These are phyloP conservation scores for Agriopis marginaria DNA, from an alignment of 2,888 invertebrate species.

Conservation along the genomic window DNA sequence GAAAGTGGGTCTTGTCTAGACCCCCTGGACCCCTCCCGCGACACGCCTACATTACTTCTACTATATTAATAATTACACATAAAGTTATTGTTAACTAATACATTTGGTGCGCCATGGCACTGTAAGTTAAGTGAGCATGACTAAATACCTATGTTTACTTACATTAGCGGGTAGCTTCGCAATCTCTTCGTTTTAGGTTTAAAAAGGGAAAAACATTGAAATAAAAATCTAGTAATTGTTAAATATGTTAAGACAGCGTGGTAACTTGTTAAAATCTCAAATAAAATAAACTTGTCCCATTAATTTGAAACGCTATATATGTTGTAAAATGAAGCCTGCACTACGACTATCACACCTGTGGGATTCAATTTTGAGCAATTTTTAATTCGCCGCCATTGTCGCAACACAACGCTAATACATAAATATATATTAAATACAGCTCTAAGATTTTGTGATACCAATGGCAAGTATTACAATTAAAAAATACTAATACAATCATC, in stretches of 20 bases:
- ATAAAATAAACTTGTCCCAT: slow-evolving; percentile 20
- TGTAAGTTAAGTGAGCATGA: slow-evolving; percentile 44
- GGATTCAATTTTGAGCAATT: slow-evolving; percentile 43
- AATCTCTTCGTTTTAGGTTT: slow-evolving; percentile 9
- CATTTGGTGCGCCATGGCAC: slow-evolving; percentile 46
- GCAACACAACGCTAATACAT: slow-evolving; percentile 10
- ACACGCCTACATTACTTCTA: slow-evolving; percentile 9
- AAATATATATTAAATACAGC: slow-evolving; percentile 22
- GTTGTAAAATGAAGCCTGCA: slow-evolving; percentile 37
- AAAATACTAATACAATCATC: slow-evolving; percentile 41
- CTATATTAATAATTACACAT: slow-evolving; percentile 22
- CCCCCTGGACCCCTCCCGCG: not conserved
- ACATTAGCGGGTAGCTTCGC: slow-evolving; percentile 19
- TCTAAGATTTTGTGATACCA: slow-evolving; percentile 66
- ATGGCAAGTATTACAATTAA: slow-evolving; percentile 66
- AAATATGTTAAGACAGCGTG: slow-evolving; percentile 20
- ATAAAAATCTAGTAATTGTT: not conserved
- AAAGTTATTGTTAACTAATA: slow-evolving; percentile 30
- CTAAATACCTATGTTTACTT: slow-evolving; percentile 29
- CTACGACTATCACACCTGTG: slow-evolving; percentile 59
- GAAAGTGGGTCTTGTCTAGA: too few species aligned
- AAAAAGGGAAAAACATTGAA: not conserved
- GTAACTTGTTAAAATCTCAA: slow-evolving; percentile 35
- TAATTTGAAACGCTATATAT: slow-evolving; percentile 9
- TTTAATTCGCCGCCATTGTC: slow-evolving; percentile 31